A percentile compares a stretch with the other conserved stretches of the same genome.
These are phyloP conservation scores for Fistularia commersonii DNA, from an alignment of 2,797 vertebrate species.

Conservation along the genomic window DNA sequence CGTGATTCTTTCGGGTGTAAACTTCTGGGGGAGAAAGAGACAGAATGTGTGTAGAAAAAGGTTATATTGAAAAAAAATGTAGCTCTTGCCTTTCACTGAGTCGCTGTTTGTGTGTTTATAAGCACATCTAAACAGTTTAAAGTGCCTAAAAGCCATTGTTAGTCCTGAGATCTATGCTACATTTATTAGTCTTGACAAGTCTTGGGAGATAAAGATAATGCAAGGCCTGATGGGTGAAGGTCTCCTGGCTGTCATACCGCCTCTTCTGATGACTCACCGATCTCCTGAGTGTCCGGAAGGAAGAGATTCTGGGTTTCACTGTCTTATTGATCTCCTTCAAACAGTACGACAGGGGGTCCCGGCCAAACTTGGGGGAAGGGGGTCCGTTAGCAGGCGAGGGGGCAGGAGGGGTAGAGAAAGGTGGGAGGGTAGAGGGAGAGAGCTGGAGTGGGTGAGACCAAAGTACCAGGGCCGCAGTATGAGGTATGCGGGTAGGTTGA, in stretches of 20 bases:
- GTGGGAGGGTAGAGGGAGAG: constrained; percentile 75
- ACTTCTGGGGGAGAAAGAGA: constrained; percentile 64
- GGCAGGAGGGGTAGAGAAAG: constrained; percentile 72
- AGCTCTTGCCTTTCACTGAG: constrained; percentile 2
- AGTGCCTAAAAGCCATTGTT: too few relatives aligned
- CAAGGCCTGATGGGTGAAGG: constrained; percentile 18
- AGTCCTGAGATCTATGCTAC: too few relatives aligned
- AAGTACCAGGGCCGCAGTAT: constrained; percentile 50
- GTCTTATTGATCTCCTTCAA: constrained; percentile 97
- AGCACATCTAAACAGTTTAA: too few relatives aligned
- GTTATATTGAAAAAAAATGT: constrained; percentile 3
- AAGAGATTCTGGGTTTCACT: constrained; percentile 93
- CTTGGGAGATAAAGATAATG: constrained; percentile 17
- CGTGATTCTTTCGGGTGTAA: constrained; percentile 68
- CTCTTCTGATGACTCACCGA: constrained; percentile 82
- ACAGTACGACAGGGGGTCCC: constrained; percentile 90
- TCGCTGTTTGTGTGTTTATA: neutral
- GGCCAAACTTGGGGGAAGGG: constrained; percentile 90
- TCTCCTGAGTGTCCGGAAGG: constrained; percentile 88
- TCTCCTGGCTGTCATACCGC: constrained; percentile 25
- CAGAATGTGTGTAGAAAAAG: constrained; percentile 16
- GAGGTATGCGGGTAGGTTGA: constrained; percentile 47
- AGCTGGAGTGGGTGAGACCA: constrained; percentile 67
- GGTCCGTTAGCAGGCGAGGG: constrained; percentile 85
- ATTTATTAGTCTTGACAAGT: too few relatives aligned